Evolutionary conservation across 2,113 vertebrate genomes (phyloP).

Genomic region (Damaliscus lunatus): DNA sequence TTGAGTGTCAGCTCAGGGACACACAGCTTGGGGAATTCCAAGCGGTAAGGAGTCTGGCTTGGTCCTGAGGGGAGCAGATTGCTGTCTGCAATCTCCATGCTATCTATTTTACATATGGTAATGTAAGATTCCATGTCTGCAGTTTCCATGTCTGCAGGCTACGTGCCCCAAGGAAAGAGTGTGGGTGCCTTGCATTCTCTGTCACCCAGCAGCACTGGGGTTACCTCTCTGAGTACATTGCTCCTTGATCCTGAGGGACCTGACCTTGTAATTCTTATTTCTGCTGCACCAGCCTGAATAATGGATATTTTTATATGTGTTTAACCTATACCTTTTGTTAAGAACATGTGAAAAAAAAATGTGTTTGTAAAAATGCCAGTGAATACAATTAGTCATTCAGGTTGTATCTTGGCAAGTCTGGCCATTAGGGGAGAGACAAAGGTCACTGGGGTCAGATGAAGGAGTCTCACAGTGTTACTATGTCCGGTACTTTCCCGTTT

Average conservation of each 20-base stretch:
- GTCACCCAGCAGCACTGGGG: background rate
- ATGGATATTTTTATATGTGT: background rate
- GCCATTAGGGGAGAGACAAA: background rate
- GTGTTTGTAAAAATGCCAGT: background rate
- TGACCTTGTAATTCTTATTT: background rate
- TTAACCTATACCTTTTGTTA: background rate
- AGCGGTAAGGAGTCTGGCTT: too few species aligned
- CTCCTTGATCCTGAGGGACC: background rate
- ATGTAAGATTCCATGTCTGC: background rate
- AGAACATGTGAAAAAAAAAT: background rate
- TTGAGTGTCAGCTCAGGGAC: background rate
- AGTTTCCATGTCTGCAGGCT: background rate
- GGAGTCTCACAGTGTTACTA: too few species aligned
- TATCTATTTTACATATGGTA: background rate
- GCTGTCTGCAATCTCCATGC: background rate
- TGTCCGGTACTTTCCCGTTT: background rate
- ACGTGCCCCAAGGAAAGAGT: background rate
- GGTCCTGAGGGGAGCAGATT: background rate
- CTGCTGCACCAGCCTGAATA: background rate
- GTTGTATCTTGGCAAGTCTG: background rate
- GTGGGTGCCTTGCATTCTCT: background rate
- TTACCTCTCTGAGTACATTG: background rate
- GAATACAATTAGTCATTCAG: background rate
- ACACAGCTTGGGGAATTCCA: background rate
- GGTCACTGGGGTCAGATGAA: background rate